A percentile compares a stretch with the other conserved stretches of the same genome.
phyloP scores from a whole-genome alignment of 2,113 vertebrate species.

The Plecotus auritus region DNA sequence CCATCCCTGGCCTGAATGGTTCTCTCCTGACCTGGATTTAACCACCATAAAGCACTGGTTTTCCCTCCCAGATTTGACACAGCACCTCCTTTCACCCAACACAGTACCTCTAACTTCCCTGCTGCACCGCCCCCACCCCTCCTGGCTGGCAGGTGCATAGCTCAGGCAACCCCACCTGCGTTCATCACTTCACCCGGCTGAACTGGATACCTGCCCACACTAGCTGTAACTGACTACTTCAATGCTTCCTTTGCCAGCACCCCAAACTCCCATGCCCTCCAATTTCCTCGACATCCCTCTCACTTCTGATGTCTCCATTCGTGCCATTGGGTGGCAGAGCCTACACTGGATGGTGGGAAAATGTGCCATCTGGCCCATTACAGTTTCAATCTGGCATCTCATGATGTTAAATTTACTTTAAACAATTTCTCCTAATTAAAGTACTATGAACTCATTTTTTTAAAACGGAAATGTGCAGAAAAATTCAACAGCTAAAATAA shows the following conservation, averaged over 20 bases:
- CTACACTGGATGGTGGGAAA: not conserved
- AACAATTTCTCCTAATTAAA: constrained; percentile 49
- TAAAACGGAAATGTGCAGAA: not conserved
- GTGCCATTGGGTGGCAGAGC: not conserved
- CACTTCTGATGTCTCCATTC: not conserved
- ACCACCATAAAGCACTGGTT: not conserved
- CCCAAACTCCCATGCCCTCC: not conserved
- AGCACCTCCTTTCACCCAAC: not conserved
- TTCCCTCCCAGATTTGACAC: not conserved
- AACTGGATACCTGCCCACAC: not conserved
- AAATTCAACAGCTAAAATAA: constrained; percentile 13
- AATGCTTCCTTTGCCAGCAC: not conserved
- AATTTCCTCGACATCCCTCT: not conserved
- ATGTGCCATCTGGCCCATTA: constrained; percentile 40
- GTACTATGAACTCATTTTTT: not conserved
- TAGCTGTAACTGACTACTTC: not conserved
- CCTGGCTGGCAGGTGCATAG: not conserved
- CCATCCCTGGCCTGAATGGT: not conserved
- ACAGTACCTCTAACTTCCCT: not conserved
- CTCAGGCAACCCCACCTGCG: not conserved
- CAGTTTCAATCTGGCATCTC: constrained; percentile 50
- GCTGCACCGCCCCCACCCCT: not conserved
- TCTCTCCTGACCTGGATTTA: not conserved
- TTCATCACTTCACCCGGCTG: too few relatives aligned
- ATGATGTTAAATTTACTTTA: constrained; percentile 49